Percentiles rank a stretch among this genome's conserved stretches.
These are phyloP conservation scores for Gallinago media DNA, from an alignment of 2,113 vertebrate genomes.

Conservation along the genomic window DNA sequence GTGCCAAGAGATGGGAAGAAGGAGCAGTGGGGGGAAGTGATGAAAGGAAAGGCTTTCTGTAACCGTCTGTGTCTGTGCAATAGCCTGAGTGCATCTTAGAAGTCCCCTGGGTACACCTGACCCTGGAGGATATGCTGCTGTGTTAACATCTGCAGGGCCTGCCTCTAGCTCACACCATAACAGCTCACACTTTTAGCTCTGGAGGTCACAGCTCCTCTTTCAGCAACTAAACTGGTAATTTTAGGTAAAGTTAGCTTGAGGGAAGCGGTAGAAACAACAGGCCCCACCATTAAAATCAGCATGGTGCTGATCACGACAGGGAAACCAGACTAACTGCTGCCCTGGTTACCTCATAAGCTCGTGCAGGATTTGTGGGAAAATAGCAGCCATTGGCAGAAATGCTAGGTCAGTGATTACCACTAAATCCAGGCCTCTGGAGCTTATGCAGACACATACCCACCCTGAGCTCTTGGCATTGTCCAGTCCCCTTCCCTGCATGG, in stretches of 20 bases:
- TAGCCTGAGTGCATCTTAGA: background rate
- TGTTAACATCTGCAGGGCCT: background rate
- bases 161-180: background rate
- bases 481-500: fast-evolving
- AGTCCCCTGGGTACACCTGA: too few relatives aligned
- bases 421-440: background rate
- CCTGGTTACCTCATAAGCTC: fast-evolving
- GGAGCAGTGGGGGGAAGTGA: background rate
- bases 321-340: background rate
- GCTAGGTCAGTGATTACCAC: background rate
- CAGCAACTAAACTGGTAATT: background rate
- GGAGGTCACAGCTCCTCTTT: background rate
- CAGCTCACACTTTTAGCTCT: background rate
- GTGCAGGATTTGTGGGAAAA: background rate
- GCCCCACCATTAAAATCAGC: background rate
- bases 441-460: background rate
- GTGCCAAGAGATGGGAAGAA: background rate
- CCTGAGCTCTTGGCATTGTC: background rate
- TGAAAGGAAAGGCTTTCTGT: background rate
- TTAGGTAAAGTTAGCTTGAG: background rate
- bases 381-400: background rate
- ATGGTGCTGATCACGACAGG: background rate
- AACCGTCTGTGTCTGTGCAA: background rate
- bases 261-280: background rate
- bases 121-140: background rate